These are phyloP conservation scores for Arctocebus calabarensis DNA, from an alignment of 2,797 vertebrate genomes.

Conservation along the genomic window DNA sequence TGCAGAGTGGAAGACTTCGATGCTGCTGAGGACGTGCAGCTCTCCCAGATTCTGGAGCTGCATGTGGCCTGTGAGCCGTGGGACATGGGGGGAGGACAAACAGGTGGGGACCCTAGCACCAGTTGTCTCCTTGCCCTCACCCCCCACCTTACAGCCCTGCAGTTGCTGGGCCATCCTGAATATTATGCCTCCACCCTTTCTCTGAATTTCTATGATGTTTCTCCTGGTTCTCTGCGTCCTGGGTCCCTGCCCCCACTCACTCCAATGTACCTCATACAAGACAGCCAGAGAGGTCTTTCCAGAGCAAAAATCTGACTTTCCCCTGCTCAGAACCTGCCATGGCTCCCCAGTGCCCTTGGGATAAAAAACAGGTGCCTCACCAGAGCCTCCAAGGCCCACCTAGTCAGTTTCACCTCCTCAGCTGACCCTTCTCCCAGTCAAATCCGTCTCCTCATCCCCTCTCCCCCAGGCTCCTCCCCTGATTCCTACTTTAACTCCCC, in stretches of 20 bases:
- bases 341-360: background rate
- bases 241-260: background rate
- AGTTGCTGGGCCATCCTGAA: too few species aligned
- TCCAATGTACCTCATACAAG: background rate
- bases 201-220: background rate
- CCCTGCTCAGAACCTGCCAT: background rate
- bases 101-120: background rate
- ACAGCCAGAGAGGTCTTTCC: background rate
- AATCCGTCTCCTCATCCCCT: background rate
- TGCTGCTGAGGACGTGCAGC: slow-evolving; percentile 73
- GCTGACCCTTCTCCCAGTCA: background rate
- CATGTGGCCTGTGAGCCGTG: slow-evolving; percentile 88
- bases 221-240: background rate
- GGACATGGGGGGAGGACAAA: rapidly evolving
- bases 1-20: slow-evolving; percentile 89
- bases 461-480: background rate
- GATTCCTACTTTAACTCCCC: background rate
- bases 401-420: background rate
- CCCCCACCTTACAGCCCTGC: background rate
- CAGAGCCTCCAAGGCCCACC: background rate
- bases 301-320: background rate
- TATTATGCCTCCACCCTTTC: background rate
- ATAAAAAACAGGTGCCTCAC: background rate
- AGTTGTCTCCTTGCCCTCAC: background rate
- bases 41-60: slow-evolving; percentile 83